Evolutionary conservation across 2,113 vertebrate species (phyloP).

Genomic region (Electrona antarctica): DNA sequence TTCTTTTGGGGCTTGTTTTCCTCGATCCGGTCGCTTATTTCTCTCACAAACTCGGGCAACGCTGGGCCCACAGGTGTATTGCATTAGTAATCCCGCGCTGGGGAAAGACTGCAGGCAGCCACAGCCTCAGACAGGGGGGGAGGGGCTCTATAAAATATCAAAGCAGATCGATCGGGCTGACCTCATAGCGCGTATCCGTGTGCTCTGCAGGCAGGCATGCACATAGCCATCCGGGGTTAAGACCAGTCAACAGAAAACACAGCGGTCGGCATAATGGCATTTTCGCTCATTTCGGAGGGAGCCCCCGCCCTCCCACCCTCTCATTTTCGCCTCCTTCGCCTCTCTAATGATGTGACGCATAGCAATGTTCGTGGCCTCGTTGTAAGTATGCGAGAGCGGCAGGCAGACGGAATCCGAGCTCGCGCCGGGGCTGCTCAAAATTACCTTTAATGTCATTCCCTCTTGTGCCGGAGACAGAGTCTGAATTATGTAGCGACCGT

Average conservation of each 20-base stretch:
- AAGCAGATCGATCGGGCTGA: slow-evolving; percentile 63
- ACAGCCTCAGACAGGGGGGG: slow-evolving; percentile 30
- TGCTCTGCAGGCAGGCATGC: slow-evolving; percentile 7
- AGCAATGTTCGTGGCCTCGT: slow-evolving; percentile 32
- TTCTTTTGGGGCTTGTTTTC: too few species aligned
- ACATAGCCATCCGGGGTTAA: slow-evolving; percentile 26
- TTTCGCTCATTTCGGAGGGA: slow-evolving; percentile 30
- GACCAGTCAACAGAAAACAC: slow-evolving; percentile 45
- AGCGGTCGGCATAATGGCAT: slow-evolving; percentile 25
- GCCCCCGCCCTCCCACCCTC: background rate
- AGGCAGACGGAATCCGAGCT: slow-evolving; percentile 34
- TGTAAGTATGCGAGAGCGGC: slow-evolving; percentile 42
- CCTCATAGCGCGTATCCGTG: slow-evolving; percentile 36
- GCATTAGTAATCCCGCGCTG: slow-evolving; percentile 34
- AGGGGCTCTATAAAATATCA: slow-evolving; percentile 64
- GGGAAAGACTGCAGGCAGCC: slow-evolving; percentile 32
- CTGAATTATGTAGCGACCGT: slow-evolving; percentile 59
- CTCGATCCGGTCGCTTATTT: too few species aligned
- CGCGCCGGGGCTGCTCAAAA: slow-evolving; percentile 16
- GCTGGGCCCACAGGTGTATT: slow-evolving; percentile 38
- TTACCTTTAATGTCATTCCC: slow-evolving; percentile 71
- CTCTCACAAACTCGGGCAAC: too few species aligned
- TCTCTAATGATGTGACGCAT: slow-evolving; percentile 28
- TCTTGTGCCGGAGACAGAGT: slow-evolving; percentile 54
- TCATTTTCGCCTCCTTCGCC: background rate